These are phyloP conservation scores for Hephaestus fuliginosus DNA, from an alignment of 2,797 vertebrate genomes.

Conservation along the genomic window DNA sequence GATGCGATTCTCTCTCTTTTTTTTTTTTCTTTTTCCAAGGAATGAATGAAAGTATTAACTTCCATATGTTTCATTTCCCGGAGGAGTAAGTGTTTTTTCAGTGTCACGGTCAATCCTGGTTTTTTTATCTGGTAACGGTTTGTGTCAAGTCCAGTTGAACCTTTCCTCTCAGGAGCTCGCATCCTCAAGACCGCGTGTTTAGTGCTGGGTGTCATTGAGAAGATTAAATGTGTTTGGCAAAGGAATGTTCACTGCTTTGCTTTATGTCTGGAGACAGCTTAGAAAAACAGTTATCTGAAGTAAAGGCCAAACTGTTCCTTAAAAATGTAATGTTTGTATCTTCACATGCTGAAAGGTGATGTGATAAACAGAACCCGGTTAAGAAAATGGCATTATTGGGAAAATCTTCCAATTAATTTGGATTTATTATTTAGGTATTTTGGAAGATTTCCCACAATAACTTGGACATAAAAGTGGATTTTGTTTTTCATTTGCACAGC, in stretches of 20 bases:
- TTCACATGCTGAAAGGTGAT: conserved; percentile 52
- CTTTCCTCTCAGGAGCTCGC: conserved; percentile 55
- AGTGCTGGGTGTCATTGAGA: conserved; percentile 65
- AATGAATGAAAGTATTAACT: conserved; percentile 72
- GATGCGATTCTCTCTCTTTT: conserved; percentile 53
- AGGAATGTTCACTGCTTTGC: conserved; percentile 57
- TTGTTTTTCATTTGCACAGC: not conserved
- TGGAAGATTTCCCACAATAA: not conserved
- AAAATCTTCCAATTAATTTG: conserved; percentile 1
- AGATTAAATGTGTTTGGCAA: conserved; percentile 72
- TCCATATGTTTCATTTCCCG: conserved; percentile 74
- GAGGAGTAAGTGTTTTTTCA: conserved; percentile 64
- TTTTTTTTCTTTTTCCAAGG: conserved; percentile 45
- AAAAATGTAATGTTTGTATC: conserved; percentile 37
- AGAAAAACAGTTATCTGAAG: conserved; percentile 60
- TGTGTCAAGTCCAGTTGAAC: conserved; percentile 75
- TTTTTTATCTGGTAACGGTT: conserved; percentile 68
- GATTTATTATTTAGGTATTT: conserved; percentile 25
- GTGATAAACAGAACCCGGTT: conserved; percentile 15
- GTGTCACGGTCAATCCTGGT: conserved; percentile 57
- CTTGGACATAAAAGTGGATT: not conserved
- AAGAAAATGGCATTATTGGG: conserved; percentile 29
- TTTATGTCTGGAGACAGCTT: conserved; percentile 61
- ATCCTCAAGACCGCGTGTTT: conserved; percentile 49
- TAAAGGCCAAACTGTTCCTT: conserved; percentile 60